Base-by-base conservation (phyloP, 2,888 invertebrate species). In the Biston betularia region DNA sequence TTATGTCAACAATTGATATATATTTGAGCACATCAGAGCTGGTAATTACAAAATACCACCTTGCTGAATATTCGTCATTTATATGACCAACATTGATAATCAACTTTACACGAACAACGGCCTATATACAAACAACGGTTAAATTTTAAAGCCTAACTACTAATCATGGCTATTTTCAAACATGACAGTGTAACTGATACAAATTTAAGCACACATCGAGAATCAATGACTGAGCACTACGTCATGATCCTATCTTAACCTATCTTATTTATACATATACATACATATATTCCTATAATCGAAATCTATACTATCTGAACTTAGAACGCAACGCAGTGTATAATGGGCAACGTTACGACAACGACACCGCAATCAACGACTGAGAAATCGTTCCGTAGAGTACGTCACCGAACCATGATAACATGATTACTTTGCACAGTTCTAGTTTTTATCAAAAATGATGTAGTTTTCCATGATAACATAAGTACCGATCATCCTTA, bases 381-480 rank as follows among this genome's bases (percentile, higher is more conserved):
- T 48, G 10, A 48, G 9, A 8, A 24, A 52, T 33, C 35, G 35
- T 35, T 10, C 1, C 49, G 7, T 7, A 6, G 12, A 33, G 49
- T 49, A 35, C 52, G 35, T 52, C 52, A 52, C 9, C 35, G 35
- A 14, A n/a, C 4, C 7, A 9, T 24, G 52, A 52, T 52, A 24
- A 35, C 12, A 14, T 12, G 12, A 33, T 6, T 14, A 33, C n/a
- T 14, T 52, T 52, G 52, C 14, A 52, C n/a, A 14, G 52, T n/a
- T 35, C 14, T 12, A 52, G 52, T 5, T 34, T n/a, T 52, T 35
- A 52, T 52, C 52, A 52, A 52, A 1, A 11, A 53, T 53, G 14
- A 38, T 53, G 38, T 53, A 12, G 49, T 38, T 59, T 9, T n/a
- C 15, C 15, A n/a, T 52, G 42, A 54, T 54, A 54, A 54, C 42